Conservation (phyloP, 1,140 invertebrate species). For the Protaetia brevitarsis region DNA sequence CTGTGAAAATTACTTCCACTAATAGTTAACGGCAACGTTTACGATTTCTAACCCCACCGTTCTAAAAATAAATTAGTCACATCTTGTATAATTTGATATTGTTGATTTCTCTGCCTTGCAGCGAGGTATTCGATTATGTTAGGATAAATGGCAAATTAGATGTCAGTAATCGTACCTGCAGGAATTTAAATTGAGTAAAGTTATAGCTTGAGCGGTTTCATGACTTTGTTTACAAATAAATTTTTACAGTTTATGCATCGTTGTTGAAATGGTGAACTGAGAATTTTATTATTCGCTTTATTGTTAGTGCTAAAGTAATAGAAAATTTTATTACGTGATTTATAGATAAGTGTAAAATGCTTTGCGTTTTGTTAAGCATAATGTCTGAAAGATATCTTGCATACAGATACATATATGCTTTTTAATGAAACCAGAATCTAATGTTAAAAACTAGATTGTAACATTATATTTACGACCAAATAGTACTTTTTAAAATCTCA, state of each 20-base stretch:
- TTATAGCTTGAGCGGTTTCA: not conserved
- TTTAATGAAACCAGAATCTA: too few species aligned
- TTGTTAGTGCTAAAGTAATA: not conserved
- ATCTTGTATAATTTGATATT: not conserved
- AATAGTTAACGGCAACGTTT: not conserved
- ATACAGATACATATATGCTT: too few species aligned
- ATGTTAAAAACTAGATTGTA: too few species aligned
- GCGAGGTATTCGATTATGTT: not conserved
- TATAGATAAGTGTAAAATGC: not conserved
- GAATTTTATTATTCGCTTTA: not conserved
- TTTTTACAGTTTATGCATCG: not conserved
- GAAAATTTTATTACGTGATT: constrained; percentile 4
- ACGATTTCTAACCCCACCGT: not conserved
- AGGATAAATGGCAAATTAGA: not conserved
- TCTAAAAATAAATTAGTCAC: not conserved
- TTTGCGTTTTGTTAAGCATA: not conserved
- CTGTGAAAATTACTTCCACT: not conserved
- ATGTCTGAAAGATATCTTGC: not conserved
- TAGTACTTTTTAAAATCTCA: too few species aligned
- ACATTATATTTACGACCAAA: too few species aligned
- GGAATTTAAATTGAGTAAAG: not conserved
- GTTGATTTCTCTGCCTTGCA: not conserved
- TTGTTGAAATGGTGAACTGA: not conserved
- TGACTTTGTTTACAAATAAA: constrained; percentile 4
- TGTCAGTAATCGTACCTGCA: not conserved